Percentiles rank a stretch among this genome's conserved stretches.
phyloP scores from a whole-genome alignment of 2,797 vertebrate species.

The Lagocephalus sceleratus region DNA sequence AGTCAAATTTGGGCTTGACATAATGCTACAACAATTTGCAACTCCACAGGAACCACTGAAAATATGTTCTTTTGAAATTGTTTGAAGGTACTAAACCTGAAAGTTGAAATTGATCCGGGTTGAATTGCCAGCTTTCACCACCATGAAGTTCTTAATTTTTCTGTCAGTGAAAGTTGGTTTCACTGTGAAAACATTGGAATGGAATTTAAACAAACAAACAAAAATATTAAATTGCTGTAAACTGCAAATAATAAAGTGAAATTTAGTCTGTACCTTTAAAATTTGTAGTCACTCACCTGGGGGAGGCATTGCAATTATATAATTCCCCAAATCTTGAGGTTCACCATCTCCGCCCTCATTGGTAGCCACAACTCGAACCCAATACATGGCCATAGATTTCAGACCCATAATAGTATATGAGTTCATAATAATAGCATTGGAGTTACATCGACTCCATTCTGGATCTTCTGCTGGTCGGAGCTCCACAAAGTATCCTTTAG shows the following conservation, averaged over 20 bases:
- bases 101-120: conserved; percentile 80
- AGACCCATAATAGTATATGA: conserved; percentile 81
- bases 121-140: conserved; percentile 78
- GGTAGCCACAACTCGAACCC: conserved; percentile 79
- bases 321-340: conserved; percentile 71
- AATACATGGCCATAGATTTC: conserved; percentile 76
- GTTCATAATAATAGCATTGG: conserved; percentile 61
- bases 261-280: not conserved
- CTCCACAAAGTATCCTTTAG: conserved; percentile 86
- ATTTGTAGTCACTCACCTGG: conserved; percentile 65
- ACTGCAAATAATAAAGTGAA: not conserved
- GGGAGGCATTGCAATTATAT: conserved; percentile 68
- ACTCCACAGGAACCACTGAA: not conserved
- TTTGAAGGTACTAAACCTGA: conserved; percentile 67
- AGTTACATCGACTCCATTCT: conserved; percentile 81
- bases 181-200: conserved; percentile 64
- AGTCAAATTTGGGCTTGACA: not conserved
- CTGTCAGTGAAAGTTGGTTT: conserved; percentile 79
- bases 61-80: not conserved
- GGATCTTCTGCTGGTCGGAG: conserved; percentile 71
- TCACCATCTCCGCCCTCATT: conserved; percentile 78
- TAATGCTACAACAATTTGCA: not conserved
- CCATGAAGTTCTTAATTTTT: conserved; percentile 76
- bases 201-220: not conserved
- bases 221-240: not conserved